Evolutionary conservation across 2,888 invertebrate genomes (phyloP), one percentile per base, ranked within the genome.

Genomic region (Hermaeophaga mercurialis): DNA sequence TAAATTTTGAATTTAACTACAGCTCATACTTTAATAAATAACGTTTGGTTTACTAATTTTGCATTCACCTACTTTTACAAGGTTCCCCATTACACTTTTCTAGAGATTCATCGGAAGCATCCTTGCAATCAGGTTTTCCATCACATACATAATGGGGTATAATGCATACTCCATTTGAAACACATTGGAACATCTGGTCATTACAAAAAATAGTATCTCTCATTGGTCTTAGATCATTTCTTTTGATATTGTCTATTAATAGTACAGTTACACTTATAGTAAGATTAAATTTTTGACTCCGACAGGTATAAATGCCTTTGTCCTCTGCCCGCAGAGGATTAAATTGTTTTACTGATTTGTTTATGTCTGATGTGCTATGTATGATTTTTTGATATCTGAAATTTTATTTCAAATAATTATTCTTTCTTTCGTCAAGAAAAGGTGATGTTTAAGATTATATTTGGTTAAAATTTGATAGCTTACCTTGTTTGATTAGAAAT

Each of bases 61-160:
- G n/a, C n/a, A n/a, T n/a, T n/a, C n/a, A n/a, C 66, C 67, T 71
- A 78, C 80, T 80, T 73, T 67, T 77, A 70, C 76, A 80, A n/a
- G 80, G 78, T 63, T 79, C 73, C 2, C 72, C 76, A 36, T 75
- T 70, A 54, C 79, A 80, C 2, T 71, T 68, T 24, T 73, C 73
- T 12, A 61, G 47, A 60, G 74, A 74, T 68, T 83, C 83, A 70
- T 83, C 83, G 24, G 79, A 79, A 17, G 80, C 80, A 64, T 79
- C 80, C 54, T 75, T 77, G 63, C 83, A 83, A 67, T 83, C 82
- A 12, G 66, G 65, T 59, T 75, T 76, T 1, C 82, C 82, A 70
- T 83, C 83, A 66, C 83, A 83, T 4, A 80, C 73, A 66, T 79
- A 82, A 64, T 80, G 77, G 41, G 73, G 72, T 54, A 75, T 76